These are phyloP conservation scores for Chitala chitala DNA, from an alignment of 2,113 vertebrate species.

Conservation along the genomic window DNA sequence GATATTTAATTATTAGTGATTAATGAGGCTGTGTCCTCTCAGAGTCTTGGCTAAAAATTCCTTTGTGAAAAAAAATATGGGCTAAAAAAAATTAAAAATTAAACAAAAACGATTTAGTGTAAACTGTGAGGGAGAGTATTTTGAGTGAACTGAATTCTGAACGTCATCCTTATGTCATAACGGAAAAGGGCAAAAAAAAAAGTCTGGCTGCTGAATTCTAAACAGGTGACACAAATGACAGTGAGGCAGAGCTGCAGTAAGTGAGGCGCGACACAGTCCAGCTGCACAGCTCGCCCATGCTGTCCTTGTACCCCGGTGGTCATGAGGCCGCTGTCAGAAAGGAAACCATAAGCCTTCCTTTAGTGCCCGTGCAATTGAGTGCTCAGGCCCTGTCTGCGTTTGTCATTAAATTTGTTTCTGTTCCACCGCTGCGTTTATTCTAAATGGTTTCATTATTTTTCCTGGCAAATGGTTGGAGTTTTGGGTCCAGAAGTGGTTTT, in stretches of 20 bases:
- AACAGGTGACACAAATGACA: constrained; percentile 8
- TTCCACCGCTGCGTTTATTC: constrained; percentile 2
- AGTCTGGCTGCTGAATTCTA: constrained; percentile 13
- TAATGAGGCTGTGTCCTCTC: constrained; percentile 4
- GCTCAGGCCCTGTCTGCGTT: not conserved
- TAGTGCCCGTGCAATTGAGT: not conserved
- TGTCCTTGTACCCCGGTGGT: not conserved
- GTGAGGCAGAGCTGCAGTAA: not conserved
- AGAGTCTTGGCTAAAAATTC: not conserved
- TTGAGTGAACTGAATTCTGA: not conserved
- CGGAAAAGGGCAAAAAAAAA: too few species aligned
- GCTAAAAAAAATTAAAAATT: not conserved
- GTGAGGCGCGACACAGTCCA: not conserved
- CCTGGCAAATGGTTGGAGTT: not conserved
- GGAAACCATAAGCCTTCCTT: not conserved
- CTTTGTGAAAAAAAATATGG: not conserved
- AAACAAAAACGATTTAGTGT: not conserved
- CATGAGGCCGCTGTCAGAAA: not conserved
- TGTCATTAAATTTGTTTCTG: not conserved
- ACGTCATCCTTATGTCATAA: too few species aligned
- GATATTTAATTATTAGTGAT: constrained; percentile 17
- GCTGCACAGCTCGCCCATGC: not conserved
- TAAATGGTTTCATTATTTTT: constrained; percentile 15
- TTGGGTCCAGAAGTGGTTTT: constrained; percentile 11
- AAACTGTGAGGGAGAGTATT: constrained; percentile 11